Evolutionary conservation across 1,140 invertebrate species (phyloP).

Genomic region (Sycophaga agraensis): DNA sequence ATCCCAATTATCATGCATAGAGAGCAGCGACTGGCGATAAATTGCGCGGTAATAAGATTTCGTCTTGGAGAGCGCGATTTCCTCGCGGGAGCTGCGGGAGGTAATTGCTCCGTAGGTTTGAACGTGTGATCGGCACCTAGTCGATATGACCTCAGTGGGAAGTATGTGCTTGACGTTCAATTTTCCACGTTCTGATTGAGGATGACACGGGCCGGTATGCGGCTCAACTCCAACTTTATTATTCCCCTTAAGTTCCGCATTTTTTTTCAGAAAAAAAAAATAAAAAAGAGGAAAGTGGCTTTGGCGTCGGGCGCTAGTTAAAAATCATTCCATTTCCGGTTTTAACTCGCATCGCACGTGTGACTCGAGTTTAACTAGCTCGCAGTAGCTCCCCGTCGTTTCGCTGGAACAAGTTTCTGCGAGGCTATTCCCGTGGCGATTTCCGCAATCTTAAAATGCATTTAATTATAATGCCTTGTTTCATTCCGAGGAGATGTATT

Average conservation of each 20-base stretch:
- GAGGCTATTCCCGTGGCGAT: not conserved
- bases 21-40: too few relatives aligned
- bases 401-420: not conserved
- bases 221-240: conserved; percentile 6
- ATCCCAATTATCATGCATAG: too few relatives aligned
- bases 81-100: too few relatives aligned
- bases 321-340: not conserved
- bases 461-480: too few relatives aligned
- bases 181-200: conserved; percentile 13
- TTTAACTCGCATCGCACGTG: not conserved
- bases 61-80: too few relatives aligned
- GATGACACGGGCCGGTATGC: not conserved
- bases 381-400: too few relatives aligned
- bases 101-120: too few relatives aligned
- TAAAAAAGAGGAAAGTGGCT: too few relatives aligned
- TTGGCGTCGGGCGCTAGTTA: too few relatives aligned
- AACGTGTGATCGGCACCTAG: not conserved
- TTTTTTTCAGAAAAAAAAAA: not conserved
- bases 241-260: not conserved
- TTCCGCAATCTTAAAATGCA: too few relatives aligned
- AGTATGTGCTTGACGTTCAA: conserved; percentile 16
- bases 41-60: too few relatives aligned
- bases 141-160: not conserved
- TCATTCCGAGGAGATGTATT: too few relatives aligned
- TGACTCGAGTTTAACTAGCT: not conserved